Evolutionary conservation across 2,888 invertebrate species (phyloP).

Genomic region (Dasypogon diadema): DNA sequence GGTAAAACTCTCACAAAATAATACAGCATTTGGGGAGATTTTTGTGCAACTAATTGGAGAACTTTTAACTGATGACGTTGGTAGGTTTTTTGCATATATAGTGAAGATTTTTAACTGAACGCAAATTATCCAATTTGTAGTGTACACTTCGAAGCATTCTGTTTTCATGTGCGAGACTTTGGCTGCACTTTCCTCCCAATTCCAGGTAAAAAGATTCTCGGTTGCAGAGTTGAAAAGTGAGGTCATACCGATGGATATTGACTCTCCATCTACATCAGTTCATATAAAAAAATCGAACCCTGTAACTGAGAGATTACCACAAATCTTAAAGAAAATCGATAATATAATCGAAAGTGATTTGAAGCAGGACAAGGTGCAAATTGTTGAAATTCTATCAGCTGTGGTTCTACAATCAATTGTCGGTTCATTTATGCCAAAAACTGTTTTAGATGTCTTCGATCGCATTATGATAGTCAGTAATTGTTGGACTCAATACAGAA

Average conservation of each 20-base stretch:
- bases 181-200: slow-evolving; percentile 78
- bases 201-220: slow-evolving; percentile 64
- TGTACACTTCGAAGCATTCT: slow-evolving; percentile 64
- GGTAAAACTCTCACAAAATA: slow-evolving; percentile 77
- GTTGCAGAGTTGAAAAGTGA: slow-evolving; percentile 55
- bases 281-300: slow-evolving; percentile 55
- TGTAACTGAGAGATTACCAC: slow-evolving; percentile 62
- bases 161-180: slow-evolving; percentile 79
- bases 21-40: slow-evolving; percentile 73
- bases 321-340: slow-evolving; percentile 65
- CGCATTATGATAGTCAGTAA: slow-evolving; percentile 73
- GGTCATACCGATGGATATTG: slow-evolving; percentile 47
- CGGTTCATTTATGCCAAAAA: slow-evolving; percentile 76
- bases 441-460: slow-evolving; percentile 73
- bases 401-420: slow-evolving; percentile 85
- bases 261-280: slow-evolving; percentile 2
- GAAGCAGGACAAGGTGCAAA: slow-evolving; percentile 69
- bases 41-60: slow-evolving; percentile 77
- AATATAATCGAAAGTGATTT: slow-evolving; percentile 62
- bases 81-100: slow-evolving; percentile 51
- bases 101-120: slow-evolving; percentile 6
- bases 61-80: slow-evolving; percentile 64
- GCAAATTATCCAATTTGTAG: slow-evolving; percentile 52
- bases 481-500: slow-evolving; percentile 87
- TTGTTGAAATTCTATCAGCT: slow-evolving; percentile 82